Evolutionary conservation across 2,113 vertebrate species (phyloP).

Genomic region (Zootoca vivipara): DNA sequence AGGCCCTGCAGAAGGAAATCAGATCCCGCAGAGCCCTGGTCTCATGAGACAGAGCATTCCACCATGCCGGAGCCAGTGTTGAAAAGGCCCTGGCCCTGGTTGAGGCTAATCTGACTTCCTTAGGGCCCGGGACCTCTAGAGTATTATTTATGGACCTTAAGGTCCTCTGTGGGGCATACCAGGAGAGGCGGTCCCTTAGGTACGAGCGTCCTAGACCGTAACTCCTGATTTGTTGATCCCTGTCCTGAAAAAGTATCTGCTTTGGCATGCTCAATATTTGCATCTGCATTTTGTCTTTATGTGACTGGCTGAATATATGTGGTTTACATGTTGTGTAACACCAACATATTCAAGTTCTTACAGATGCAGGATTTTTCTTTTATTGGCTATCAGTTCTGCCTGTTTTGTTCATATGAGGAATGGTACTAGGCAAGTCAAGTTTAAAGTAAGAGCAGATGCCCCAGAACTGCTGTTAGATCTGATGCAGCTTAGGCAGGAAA

Average conservation of each 20-base stretch:
- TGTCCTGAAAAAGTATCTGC: background rate
- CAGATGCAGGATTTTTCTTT: background rate
- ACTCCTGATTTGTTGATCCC: background rate
- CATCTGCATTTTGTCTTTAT: background rate
- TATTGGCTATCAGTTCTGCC: background rate
- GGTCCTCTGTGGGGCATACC: too few species aligned
- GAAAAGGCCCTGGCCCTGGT: too few species aligned
- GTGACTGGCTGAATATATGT: background rate
- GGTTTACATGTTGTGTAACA: background rate
- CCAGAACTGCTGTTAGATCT: background rate
- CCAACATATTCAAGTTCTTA: background rate
- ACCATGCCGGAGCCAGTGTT: too few species aligned
- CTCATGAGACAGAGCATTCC: too few species aligned
- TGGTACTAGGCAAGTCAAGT: background rate
- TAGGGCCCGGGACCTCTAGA: too few species aligned
- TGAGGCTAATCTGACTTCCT: too few species aligned
- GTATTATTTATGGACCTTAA: too few species aligned
- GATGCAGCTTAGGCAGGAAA: background rate
- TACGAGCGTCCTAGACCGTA: too few species aligned
- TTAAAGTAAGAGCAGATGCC: background rate
- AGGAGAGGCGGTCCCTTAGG: too few species aligned
- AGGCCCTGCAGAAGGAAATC: too few species aligned
- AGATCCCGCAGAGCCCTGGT: too few species aligned
- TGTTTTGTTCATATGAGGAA: background rate
- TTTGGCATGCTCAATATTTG: background rate